Percentiles rank a stretch among this genome's conserved stretches.
Conservation (phyloP, 2,113 vertebrate species). For the Micronisus gabar region DNA sequence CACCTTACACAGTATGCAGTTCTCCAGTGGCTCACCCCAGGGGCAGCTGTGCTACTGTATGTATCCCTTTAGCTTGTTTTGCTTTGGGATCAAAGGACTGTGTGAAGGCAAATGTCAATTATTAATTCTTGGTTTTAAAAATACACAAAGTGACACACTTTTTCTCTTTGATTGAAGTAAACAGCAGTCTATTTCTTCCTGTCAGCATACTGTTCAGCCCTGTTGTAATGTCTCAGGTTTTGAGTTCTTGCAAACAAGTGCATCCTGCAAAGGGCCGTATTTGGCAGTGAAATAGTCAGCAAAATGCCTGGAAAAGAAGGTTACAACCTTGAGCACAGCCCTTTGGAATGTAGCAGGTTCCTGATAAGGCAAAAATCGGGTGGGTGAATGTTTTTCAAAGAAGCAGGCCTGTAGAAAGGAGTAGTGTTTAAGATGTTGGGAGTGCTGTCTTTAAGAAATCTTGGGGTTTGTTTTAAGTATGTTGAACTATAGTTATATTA, state of each 20-base stretch:
- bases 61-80: not conserved
- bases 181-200: not conserved
- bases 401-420: not conserved
- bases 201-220: not conserved
- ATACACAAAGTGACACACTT: not conserved
- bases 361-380: slow-evolving; percentile 36
- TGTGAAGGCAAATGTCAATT: not conserved
- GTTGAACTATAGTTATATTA: not conserved
- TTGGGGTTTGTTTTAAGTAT: not conserved
- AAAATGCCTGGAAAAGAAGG: slow-evolving; percentile 31
- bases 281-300: slow-evolving; percentile 39
- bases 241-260: not conserved
- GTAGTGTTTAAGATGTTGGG: not conserved
- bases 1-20: not conserved
- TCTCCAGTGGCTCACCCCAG: not conserved
- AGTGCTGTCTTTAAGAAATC: not conserved
- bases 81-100: slow-evolving; percentile 1
- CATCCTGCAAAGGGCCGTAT: not conserved
- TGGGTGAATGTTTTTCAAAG: slow-evolving; percentile 26
- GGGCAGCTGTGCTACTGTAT: not conserved
- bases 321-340: slow-evolving; percentile 43
- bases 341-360: slow-evolving; percentile 58
- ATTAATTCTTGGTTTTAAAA: slow-evolving; percentile 16
- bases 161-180: not conserved
- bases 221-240: not conserved